Evolutionary conservation across 2,888 invertebrate species (phyloP).

Genomic region (Phaonia tiefii): DNA sequence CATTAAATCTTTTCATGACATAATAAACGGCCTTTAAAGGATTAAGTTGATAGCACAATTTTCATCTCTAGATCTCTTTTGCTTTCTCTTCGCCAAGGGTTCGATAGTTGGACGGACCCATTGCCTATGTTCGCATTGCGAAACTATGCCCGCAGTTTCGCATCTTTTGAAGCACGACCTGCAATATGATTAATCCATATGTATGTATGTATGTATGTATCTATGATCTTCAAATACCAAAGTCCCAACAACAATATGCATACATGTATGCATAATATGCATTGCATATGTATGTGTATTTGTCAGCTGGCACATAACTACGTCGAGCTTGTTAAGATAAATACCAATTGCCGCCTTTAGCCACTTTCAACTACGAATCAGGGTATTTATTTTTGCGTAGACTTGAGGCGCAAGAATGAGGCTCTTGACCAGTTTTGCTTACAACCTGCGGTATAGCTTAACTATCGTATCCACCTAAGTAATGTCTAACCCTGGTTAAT

Average conservation of each 20-base stretch:
- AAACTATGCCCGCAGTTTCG: conserved; percentile 50
- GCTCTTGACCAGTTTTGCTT: too few relatives aligned
- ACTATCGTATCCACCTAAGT: too few relatives aligned
- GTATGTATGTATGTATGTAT: conserved; percentile 18
- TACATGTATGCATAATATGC: too few relatives aligned
- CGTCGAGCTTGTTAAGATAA: too few relatives aligned
- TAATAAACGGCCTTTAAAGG: conserved; percentile 56
- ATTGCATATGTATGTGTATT: too few relatives aligned
- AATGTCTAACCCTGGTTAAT: too few relatives aligned
- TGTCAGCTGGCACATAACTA: too few relatives aligned
- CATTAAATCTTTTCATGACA: conserved; percentile 67
- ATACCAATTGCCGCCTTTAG: too few relatives aligned
- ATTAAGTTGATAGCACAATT: conserved; percentile 32
- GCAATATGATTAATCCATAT: conserved; percentile 53
- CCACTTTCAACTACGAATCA: too few relatives aligned
- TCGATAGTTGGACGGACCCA: conserved; percentile 57
- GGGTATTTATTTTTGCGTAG: too few relatives aligned
- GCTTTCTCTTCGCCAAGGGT: conserved; percentile 11
- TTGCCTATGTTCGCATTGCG: conserved; percentile 49
- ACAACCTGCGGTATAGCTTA: too few relatives aligned
- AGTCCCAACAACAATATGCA: conserved; percentile 51
- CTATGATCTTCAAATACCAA: conserved; percentile 16
- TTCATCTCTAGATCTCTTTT: background rate
- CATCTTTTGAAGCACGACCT: conserved; percentile 56
- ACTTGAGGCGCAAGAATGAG: too few relatives aligned